phyloP scores from a whole-genome alignment of 2,113 vertebrate genomes.

The Prunella himalayana region DNA sequence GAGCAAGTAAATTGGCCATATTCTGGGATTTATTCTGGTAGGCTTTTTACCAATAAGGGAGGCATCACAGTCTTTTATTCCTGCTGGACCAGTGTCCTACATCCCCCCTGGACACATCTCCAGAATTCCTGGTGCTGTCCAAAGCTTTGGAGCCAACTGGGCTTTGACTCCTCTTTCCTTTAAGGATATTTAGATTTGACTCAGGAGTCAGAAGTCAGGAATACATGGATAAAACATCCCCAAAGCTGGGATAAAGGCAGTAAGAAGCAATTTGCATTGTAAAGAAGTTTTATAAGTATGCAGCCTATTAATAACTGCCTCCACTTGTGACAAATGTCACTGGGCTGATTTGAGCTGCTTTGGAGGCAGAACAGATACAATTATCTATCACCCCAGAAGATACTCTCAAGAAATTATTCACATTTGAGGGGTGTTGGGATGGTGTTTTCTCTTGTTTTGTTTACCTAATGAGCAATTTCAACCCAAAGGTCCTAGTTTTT shows the following conservation, averaged over 20 bases:
- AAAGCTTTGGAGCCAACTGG: background rate
- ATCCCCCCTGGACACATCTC: background rate
- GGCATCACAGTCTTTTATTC: background rate
- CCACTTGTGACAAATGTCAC: slow-evolving; percentile 45
- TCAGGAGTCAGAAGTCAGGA: background rate
- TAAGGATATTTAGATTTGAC: background rate
- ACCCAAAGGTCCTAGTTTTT: background rate
- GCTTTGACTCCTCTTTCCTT: background rate
- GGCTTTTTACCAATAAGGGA: background rate
- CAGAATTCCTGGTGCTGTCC: background rate
- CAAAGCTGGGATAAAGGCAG: background rate
- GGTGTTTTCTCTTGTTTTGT: background rate
- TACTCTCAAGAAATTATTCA: background rate
- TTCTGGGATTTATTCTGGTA: background rate
- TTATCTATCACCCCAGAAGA: background rate
- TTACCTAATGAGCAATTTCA: background rate
- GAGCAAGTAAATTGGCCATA: background rate
- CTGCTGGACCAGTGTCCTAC: background rate
- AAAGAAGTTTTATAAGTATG: slow-evolving; percentile 32
- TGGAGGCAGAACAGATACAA: background rate
- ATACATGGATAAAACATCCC: background rate
- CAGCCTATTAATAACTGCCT: slow-evolving; percentile 47
- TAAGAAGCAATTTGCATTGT: slow-evolving; percentile 47
- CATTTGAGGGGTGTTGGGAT: background rate
- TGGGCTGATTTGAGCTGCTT: slow-evolving; percentile 39